Percentiles rank a stretch among this genome's conserved stretches.
These are phyloP conservation scores for Strigamia crassipes DNA, from an alignment of 2,888 invertebrate genomes.

Conservation along the genomic window DNA sequence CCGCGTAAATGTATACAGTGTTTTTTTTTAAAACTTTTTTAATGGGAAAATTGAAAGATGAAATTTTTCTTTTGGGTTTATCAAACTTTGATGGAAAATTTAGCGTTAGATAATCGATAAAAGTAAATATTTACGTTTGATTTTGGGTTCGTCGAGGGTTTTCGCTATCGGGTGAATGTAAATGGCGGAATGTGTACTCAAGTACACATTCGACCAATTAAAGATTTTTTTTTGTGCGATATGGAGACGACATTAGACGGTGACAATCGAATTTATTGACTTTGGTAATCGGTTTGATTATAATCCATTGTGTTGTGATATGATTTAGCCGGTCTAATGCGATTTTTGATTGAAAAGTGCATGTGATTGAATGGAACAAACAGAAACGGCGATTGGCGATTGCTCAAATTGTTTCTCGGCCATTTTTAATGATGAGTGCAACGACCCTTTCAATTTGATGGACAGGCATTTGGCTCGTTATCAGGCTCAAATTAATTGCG, in stretches of 20 bases:
- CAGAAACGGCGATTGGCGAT: neutral
- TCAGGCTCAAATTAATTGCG: slow-evolving; percentile 24
- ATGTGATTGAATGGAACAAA: neutral
- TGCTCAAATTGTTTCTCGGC: slow-evolving; percentile 28
- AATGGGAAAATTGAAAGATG: no score
- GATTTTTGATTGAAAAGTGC: neutral
- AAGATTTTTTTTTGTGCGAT: no score
- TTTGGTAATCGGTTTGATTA: neutral
- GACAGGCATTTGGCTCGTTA: slow-evolving; percentile 36
- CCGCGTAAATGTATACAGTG: neutral
- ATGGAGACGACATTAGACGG: no score
- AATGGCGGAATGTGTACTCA: no score
- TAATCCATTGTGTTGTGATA: neutral
- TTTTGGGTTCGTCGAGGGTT: no score
- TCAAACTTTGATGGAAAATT: no score
- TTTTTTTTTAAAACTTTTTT: neutral
- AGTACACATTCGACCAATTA: no score
- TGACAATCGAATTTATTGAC: neutral
- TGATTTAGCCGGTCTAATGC: neutral
- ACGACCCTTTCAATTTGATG: slow-evolving; percentile 35
- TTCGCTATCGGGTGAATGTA: no score
- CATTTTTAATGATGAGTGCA: slow-evolving; percentile 28
- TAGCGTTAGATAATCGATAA: no score
- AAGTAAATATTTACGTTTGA: no score
- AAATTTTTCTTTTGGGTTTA: no score